Evolutionary conservation across 30 jellyfish, hydroid and myxozoan species (phyloP), one percentile per base, ranked within the genome.

Genomic region (Cassiopea xamachana): DNA sequence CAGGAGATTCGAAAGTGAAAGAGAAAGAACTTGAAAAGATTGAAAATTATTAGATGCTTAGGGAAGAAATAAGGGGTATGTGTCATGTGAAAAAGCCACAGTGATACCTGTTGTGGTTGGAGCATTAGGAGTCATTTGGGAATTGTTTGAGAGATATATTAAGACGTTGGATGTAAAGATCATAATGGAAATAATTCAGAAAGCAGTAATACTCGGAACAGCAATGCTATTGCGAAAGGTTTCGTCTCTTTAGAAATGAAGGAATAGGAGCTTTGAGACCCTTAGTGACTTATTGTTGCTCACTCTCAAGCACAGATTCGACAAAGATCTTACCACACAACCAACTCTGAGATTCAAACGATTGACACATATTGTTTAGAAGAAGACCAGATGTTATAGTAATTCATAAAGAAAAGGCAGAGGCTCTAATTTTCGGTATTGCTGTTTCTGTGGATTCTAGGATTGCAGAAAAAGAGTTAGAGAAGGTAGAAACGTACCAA

Each of bases 381-480:
- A 27, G 39, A 27, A 27, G 39, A 27, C 39, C 39, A 27, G 39
- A 27, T 27, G 39, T 27, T 27, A 27, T 27, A 27, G 39, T 27
- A 27, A 70, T 70, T 27, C 14, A 70, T 70, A 70, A 70, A n/a
- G 80, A 2, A 27, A 70, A 70, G 80, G 14, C 14, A 1, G 48
- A 45, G 46, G 80, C 48, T 70, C 46, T 10, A 45, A 70, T 70
- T 12, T 9, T 70, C 19, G 39, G 19, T 45, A 70, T 70, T 4
- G 80, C 80, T n/a, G 1, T 27, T 0, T n/a, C 80, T n/a, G 46
- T 13, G 10, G 80, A 70, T 45, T 12, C 80, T 13, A 27, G 80
- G 46, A 45, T 70, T 70, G 80, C 48, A n/a, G 80, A 70, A 70
- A 70, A 70, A 45, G 80, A 70, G 80, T 45, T n/a, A 45, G 80